Evolutionary conservation across 2,113 vertebrate species (phyloP).

Genomic region (Oceanodroma tethys): DNA sequence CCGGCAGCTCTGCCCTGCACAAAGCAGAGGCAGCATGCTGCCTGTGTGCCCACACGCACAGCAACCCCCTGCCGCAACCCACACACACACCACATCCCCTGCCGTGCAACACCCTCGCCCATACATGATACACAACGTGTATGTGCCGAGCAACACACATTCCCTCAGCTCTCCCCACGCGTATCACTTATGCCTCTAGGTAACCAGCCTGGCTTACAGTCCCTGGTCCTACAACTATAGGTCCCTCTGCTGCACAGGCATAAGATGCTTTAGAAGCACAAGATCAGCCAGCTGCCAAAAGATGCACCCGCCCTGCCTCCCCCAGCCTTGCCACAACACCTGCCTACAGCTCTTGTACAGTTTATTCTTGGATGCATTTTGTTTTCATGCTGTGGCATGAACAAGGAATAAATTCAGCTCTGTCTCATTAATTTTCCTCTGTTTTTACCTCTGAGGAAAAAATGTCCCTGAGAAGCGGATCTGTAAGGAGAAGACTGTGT

Average conservation of each 20-base stretch:
- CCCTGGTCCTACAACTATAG: background rate
- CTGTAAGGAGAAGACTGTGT: background rate
- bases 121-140: rapidly evolving
- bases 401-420: background rate
- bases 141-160: background rate
- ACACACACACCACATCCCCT: background rate
- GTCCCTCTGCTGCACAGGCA: background rate
- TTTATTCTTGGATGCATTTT: background rate
- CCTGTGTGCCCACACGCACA: background rate
- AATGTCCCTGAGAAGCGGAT: background rate
- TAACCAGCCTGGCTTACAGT: background rate
- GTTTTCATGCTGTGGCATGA: background rate
- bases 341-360: background rate
- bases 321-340: background rate
- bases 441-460: background rate
- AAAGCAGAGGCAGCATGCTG: background rate
- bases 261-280: background rate
- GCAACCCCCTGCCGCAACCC: background rate
- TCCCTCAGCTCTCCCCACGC: background rate
- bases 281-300: background rate
- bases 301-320: background rate
- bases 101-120: background rate
- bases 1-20: background rate
- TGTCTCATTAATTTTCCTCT: background rate
- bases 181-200: background rate